Percentiles rank a stretch among this genome's conserved stretches.
phyloP scores from a whole-genome alignment of 2,113 vertebrate genomes.

The Theristicus caerulescens region DNA sequence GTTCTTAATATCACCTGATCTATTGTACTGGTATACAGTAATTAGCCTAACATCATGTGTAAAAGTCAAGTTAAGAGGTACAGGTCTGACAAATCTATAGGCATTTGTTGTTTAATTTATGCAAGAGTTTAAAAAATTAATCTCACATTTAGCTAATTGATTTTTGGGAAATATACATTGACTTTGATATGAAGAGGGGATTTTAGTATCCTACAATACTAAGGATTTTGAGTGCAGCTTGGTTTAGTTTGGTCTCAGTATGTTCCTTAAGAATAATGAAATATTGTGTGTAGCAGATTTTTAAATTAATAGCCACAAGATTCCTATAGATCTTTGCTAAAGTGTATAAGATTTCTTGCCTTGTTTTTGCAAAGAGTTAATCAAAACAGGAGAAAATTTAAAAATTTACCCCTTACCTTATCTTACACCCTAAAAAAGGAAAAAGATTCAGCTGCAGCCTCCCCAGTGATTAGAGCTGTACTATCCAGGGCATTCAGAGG shows the following conservation, averaged over 20 bases:
- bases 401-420: background rate
- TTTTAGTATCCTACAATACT: background rate
- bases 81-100: background rate
- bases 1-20: background rate
- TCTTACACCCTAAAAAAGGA: background rate
- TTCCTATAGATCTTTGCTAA: background rate
- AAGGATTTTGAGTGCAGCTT: background rate
- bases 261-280: background rate
- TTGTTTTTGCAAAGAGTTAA: background rate
- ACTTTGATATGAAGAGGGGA: background rate
- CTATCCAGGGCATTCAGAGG: background rate
- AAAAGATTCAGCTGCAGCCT: background rate
- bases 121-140: background rate
- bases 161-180: background rate
- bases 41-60: background rate
- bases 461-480: background rate
- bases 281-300: background rate
- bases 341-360: background rate
- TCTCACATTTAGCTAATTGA: background rate
- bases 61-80: background rate
- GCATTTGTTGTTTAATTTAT: background rate
- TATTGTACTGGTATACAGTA: background rate
- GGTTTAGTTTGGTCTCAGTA: background rate
- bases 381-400: background rate
- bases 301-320: background rate